These are phyloP conservation scores for Dromius quadrimaculatus DNA, from an alignment of 2,888 invertebrate species.

Conservation along the genomic window DNA sequence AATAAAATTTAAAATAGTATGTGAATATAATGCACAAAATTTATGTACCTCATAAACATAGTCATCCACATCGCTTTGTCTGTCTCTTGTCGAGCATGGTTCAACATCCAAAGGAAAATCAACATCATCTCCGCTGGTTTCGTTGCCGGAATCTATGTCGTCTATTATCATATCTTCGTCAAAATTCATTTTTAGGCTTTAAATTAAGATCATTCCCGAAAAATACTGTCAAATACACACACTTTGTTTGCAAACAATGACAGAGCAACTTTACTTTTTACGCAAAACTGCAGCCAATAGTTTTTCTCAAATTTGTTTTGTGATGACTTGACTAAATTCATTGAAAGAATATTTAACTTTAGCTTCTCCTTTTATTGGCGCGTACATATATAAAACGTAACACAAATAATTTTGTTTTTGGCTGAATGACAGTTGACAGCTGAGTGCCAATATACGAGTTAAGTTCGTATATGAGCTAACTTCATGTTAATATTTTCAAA, in stretches of 20 bases:
- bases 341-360: slow-evolving; percentile 31
- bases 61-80: slow-evolving; percentile 87
- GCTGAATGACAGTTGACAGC: slow-evolving; percentile 37
- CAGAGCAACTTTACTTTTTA: slow-evolving; percentile 28
- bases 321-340: slow-evolving; percentile 22
- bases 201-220: slow-evolving; percentile 9
- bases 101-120: slow-evolving; percentile 90
- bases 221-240: background rate
- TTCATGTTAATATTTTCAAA: no score
- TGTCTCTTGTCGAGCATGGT: slow-evolving; percentile 80
- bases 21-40: background rate
- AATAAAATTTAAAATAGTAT: no score
- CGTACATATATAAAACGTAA: slow-evolving; percentile 20
- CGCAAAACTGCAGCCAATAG: slow-evolving; percentile 2
- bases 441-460: no score
- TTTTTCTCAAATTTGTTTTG: slow-evolving; percentile 2
- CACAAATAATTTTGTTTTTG: slow-evolving; percentile 39
- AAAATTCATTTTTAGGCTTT: slow-evolving; percentile 79
- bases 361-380: slow-evolving; percentile 30
- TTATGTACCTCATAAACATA: slow-evolving; percentile 86
- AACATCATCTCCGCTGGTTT: slow-evolving; percentile 94
- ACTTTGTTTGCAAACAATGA: slow-evolving; percentile 40
- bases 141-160: slow-evolving; percentile 91
- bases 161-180: slow-evolving; percentile 91
- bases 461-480: no score